Base-by-base conservation (phyloP, 2,113 vertebrate species). In the Argyrosomus japonicus region DNA sequence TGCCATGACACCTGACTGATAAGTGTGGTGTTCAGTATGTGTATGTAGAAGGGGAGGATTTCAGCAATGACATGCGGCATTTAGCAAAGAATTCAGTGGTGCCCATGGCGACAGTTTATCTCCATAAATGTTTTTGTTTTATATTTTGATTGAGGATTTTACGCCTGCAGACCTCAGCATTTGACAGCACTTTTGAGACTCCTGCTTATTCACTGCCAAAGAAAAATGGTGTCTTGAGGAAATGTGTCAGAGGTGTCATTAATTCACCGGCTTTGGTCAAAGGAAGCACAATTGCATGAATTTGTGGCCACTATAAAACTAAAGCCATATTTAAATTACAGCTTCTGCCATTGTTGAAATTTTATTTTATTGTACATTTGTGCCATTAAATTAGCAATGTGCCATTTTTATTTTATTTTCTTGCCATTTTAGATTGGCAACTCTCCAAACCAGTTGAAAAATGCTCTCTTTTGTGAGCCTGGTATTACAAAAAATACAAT, bases 1-100 rank as follows among this genome's bases (percentile, higher is more conserved):
- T 77, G 88, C 83, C 85, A 88, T 89, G 91, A 93, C 92, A 94
- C 93, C 89, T 88, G 79, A 90, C 79, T 93, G 95, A 95, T 95
- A 92, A 93, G 86, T 90, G 74, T 72, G 81, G 63, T 62, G 79
- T 81, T 85, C 48, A 5, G 71, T 65, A 40, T 40, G 84, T 82
- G 77, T 57, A 60, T 82, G 78, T 32, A 75, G 69, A 90, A 69
- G 43, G 17, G 36, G 45, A 76, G 71, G 69, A 68, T 81, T 92
- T 89, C 69, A 58, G 81, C 78, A 27, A 62, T 64, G 72, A 85
- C 89, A 82, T 21, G 62, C 79, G 36, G 63, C 74, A 79, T 90
- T 93, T 88, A 88, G 82, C 82, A 90, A 81, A 72, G 73, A 86
- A 14, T 65, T 76, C 58, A 21, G 54, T 53, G 14, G 48, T 78